Base-by-base conservation (phyloP, 2,888 invertebrate species). In the Strigamia crassipes region DNA sequence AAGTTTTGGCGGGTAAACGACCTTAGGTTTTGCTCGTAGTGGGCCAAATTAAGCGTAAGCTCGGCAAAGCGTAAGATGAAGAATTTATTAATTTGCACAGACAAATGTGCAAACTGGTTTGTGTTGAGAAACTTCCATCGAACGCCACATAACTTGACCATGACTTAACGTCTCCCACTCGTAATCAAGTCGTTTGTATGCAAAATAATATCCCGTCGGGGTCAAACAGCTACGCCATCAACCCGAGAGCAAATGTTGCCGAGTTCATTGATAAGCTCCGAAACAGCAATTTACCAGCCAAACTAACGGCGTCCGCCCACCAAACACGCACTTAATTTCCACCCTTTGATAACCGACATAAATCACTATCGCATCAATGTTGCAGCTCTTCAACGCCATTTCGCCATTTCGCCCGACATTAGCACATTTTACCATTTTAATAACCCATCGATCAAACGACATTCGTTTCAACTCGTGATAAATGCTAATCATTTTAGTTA, bases 51-150 rank as follows among this genome's bases (percentile, higher is more conserved):
- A n/a, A n/a, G n/a, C n/a, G n/a, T n/a, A n/a, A n/a, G n/a, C n/a
- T n/a, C n/a, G n/a, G n/a, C n/a, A n/a, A n/a, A n/a, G n/a, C n/a
- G n/a, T n/a, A n/a, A 61, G 21, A 61, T 61, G n/a, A n/a, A n/a
- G n/a, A 61, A 61, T 61, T 61, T 61, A 61, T 61, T 61, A 61
- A 61, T 61, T 61, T 61, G 61, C 18, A 21, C 61, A 61, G 61
- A n/a, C 10, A 8, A 61, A 61, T 61, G 61, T 23, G 18, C 61
- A 61, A 61, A 61, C 61, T 61, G 61, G 18, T 61, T 61, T 61
- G 61, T 61, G 61, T 3, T 8, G 3, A 3, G 18, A 10, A 23
- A 9, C 21, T 61, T 61, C 18, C 61, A 61, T 61, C 18, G 61
- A 61, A 61, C 61, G 18, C 61, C 61, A 61, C 61, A 61, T 61